phyloP scores from a whole-genome alignment of 2,797 vertebrate species.

The Chloroceryle inda region DNA sequence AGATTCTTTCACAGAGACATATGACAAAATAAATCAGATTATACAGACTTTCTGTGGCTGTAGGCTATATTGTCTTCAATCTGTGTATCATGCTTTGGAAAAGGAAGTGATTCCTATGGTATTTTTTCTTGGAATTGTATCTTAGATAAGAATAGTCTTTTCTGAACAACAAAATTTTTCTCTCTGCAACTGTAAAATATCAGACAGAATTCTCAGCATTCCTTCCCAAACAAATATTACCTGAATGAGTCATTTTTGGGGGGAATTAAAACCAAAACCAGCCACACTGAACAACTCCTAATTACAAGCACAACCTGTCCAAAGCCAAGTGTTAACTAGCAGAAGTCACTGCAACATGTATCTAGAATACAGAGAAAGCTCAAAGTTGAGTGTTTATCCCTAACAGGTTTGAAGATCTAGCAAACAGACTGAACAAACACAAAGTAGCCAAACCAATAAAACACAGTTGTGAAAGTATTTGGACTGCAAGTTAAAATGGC shows the following conservation, averaged over 20 bases:
- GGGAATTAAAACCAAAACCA: neutral
- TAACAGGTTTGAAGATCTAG: neutral
- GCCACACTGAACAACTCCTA: neutral
- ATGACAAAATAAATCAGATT: neutral
- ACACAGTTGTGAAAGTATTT: neutral
- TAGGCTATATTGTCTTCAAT: neutral
- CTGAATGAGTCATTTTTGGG: neutral
- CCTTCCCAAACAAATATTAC: neutral
- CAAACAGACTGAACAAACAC: neutral
- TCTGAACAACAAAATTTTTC: neutral
- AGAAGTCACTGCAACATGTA: neutral
- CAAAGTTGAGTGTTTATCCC: neutral
- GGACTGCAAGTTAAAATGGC: neutral
- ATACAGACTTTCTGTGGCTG: neutral
- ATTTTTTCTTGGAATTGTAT: neutral
- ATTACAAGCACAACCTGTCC: neutral
- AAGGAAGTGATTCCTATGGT: accelerated
- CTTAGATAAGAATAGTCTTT: neutral
- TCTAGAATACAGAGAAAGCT: neutral
- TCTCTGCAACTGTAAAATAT: neutral
- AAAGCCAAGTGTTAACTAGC: neutral
- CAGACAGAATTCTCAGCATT: neutral
- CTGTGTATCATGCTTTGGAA: neutral
- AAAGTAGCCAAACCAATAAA: neutral
- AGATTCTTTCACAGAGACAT: neutral